These are phyloP conservation scores for Iphiclides podalirius DNA, from an alignment of 2,888 invertebrate species.

Conservation along the genomic window DNA sequence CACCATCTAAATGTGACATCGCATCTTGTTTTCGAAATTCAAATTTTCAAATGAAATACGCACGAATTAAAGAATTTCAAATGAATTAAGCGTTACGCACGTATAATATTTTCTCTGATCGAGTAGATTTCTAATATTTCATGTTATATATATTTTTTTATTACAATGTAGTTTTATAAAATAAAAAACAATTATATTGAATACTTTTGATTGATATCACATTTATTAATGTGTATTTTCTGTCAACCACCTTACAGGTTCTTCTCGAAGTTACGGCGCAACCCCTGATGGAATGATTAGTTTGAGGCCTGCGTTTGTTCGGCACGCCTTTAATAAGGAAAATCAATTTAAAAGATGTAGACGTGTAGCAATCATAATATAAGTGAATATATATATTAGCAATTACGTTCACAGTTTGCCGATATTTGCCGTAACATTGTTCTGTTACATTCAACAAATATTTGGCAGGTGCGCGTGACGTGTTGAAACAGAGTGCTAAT, in stretches of 20 bases:
- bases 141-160: background rate
- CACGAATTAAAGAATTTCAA: too few species aligned
- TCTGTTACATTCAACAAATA: conserved; percentile 3
- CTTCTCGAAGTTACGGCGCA: conserved; percentile 72
- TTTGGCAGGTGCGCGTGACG: background rate
- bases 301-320: conserved; percentile 27
- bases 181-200: too few species aligned
- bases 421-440: conserved; percentile 1
- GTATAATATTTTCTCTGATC: too few species aligned
- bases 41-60: too few species aligned
- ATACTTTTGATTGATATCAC: too few species aligned
- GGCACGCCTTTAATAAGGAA: conserved; percentile 15
- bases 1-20: conserved; percentile 33
- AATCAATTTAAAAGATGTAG: conserved; percentile 2
- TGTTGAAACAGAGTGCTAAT: conserved; percentile 3
- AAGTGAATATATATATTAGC: background rate
- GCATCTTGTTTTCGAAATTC: conserved; percentile 25
- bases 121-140: too few species aligned
- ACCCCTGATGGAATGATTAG: conserved; percentile 43
- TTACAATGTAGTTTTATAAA: too few species aligned
- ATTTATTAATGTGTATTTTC: too few species aligned
- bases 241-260: conserved; percentile 71
- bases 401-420: background rate
- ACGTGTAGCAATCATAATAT: conserved; percentile 3
- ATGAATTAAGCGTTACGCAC: too few species aligned